Percentiles rank a stretch among this genome's conserved stretches.
Evolutionary conservation across 2,888 invertebrate genomes (phyloP).

Genomic region (Lordiphosa fenestrarum): DNA sequence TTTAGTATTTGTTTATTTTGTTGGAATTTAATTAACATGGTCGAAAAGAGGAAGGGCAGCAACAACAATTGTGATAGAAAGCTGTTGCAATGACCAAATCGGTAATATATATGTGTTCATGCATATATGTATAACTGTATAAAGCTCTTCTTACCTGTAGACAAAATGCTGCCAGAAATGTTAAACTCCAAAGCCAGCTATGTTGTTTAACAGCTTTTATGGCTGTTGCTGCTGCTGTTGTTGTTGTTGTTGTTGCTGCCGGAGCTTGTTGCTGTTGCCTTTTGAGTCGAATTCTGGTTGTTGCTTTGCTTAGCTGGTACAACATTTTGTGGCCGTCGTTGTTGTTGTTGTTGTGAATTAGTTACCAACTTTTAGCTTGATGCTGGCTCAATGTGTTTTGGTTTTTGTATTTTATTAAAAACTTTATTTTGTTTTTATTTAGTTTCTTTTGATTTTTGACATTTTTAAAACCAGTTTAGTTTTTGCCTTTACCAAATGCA

Average conservation of each 20-base stretch:
- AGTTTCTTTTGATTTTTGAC: conserved; percentile 61
- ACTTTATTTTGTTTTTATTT: conserved; percentile 19
- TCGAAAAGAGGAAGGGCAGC: too few relatives aligned
- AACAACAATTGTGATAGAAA: conserved; percentile 26
- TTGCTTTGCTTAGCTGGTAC: conserved; percentile 67
- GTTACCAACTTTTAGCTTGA: conserved; percentile 10
- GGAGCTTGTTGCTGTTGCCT: conserved; percentile 43
- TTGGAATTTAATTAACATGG: conserved; percentile 1
- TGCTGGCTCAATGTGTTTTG: conserved; percentile 2
- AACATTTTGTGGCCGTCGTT: conserved; percentile 63
- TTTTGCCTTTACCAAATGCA: conserved; percentile 62
- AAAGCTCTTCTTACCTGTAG: conserved; percentile 48
- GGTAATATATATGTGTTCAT: too few relatives aligned
- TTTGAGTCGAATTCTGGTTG: conserved; percentile 69
- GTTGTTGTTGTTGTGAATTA: conserved; percentile 15
- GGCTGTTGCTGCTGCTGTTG: conserved; percentile 11
- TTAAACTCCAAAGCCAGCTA: conserved; percentile 54
- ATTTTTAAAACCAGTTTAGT: conserved; percentile 57
- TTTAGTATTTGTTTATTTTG: neutral
- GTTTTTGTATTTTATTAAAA: conserved; percentile 3
- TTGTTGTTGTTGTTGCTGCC: conserved; percentile 12
- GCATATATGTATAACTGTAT: neutral
- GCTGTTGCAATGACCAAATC: conserved; percentile 26
- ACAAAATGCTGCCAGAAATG: conserved; percentile 59
- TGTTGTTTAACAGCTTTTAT: conserved; percentile 47